Percentiles rank a stretch among this genome's conserved stretches.
Conservation (phyloP, 2,113 vertebrate species). For the Hippoglossus stenolepis region DNA sequence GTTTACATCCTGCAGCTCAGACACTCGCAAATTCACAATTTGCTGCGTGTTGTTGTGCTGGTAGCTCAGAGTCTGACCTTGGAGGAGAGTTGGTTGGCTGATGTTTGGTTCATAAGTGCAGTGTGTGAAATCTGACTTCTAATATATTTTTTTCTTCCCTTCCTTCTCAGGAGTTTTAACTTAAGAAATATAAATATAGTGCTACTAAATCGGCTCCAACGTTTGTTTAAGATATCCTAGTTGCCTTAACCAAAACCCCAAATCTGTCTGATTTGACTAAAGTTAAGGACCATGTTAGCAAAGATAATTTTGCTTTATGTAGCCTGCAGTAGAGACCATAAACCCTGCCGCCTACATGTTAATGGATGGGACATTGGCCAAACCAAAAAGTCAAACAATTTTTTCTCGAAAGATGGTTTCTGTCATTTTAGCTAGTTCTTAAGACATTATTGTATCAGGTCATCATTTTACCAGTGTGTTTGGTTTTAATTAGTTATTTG, state of each 20-base stretch:
- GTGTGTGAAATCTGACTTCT: not conserved
- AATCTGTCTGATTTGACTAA: not conserved
- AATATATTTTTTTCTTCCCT: not conserved
- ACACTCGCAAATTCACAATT: conserved; percentile 15
- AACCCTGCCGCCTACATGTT: too few species aligned
- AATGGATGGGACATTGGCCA: too few species aligned
- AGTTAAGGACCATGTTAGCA: not conserved
- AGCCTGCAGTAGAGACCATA: too few species aligned
- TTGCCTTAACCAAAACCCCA: conserved; percentile 1
- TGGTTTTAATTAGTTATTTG: too few species aligned
- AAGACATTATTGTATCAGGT: too few species aligned
- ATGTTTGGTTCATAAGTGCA: conserved; percentile 7
- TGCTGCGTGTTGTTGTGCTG: not conserved
- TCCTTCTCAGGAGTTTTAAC: not conserved
- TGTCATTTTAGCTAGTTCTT: too few species aligned
- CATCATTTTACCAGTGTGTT: too few species aligned
- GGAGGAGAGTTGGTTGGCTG: not conserved
- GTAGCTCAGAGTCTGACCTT: not conserved
- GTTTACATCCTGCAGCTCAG: conserved; percentile 28
- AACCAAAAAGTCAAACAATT: too few species aligned
- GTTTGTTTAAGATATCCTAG: conserved; percentile 15
- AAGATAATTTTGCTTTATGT: not conserved
- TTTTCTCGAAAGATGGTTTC: too few species aligned
- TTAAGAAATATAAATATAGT: conserved; percentile 31
- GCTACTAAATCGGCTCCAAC: conserved; percentile 6